These are phyloP conservation scores for Ceratothoa steindachneri DNA, from an alignment of 2,888 invertebrate species.

Conservation along the genomic window DNA sequence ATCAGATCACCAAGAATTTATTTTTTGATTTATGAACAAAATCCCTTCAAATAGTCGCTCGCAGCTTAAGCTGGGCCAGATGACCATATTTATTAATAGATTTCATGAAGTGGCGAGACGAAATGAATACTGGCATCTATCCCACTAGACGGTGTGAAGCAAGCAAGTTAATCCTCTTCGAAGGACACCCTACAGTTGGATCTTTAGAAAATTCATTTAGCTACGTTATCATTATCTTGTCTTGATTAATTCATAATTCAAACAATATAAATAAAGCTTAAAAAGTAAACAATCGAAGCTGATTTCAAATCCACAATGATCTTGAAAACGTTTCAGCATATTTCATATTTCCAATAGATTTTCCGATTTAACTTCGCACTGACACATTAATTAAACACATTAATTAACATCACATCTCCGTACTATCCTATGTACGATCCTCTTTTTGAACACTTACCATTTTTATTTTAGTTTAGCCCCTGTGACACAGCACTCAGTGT, in stretches of 20 bases:
- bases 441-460: slow-evolving; percentile 16
- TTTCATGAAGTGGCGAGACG: not conserved
- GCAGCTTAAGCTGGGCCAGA: too few relatives aligned
- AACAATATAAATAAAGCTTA: not conserved
- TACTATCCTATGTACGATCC: not conserved
- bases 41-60: too few relatives aligned
- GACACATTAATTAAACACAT: not conserved
- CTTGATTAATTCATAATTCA: too few relatives aligned
- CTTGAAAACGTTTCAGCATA: not conserved
- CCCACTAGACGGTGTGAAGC: not conserved
- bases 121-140: not conserved
- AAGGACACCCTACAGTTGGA: too few relatives aligned
- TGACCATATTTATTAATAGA: not conserved
- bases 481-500: slow-evolving; percentile 22
- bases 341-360: too few relatives aligned
- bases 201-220: too few relatives aligned
- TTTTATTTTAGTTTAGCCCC: slow-evolving; percentile 17
- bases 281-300: not conserved
- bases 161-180: too few relatives aligned
- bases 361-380: not conserved
- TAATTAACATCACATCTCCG: not conserved
- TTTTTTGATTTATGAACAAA: too few relatives aligned
- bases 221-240: too few relatives aligned
- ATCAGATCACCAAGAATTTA: too few relatives aligned
- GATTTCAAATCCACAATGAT: not conserved